A percentile compares a stretch with the other conserved stretches of the same genome.
Evolutionary conservation across 2,113 vertebrate genomes (phyloP).

Genomic region (Callochromis pleurospilus): DNA sequence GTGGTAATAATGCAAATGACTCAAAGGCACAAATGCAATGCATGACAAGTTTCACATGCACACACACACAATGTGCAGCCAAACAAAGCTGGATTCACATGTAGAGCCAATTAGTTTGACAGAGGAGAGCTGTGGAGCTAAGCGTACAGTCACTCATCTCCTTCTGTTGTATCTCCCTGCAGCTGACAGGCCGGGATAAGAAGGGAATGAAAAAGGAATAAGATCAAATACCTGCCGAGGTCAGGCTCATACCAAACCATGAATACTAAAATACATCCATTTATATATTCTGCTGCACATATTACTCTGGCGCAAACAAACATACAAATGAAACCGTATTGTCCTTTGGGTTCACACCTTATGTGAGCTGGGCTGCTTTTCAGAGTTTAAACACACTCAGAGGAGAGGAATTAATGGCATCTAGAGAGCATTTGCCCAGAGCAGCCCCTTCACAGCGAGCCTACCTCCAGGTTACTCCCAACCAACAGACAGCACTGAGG

Average conservation of each 20-base stretch:
- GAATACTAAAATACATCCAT: neutral
- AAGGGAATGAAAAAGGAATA: neutral
- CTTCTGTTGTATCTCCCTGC: neutral
- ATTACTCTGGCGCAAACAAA: neutral
- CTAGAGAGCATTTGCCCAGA: neutral
- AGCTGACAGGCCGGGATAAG: neutral
- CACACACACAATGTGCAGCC: neutral
- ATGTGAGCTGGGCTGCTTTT: neutral
- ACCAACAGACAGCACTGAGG: neutral
- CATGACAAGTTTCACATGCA: neutral
- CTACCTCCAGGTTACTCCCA: neutral
- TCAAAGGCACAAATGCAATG: neutral
- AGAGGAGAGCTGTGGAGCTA: slow-evolving; percentile 10
- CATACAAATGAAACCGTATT: neutral
- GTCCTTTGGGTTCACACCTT: neutral
- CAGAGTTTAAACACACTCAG: neutral
- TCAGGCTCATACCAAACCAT: neutral
- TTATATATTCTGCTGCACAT: neutral
- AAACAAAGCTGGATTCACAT: slow-evolving; percentile 2
- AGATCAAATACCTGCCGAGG: neutral
- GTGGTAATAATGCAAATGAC: slow-evolving; percentile 22
- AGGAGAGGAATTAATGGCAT: neutral
- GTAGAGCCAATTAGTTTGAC: slow-evolving; percentile 48
- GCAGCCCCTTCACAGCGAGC: neutral
- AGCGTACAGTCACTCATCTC: slow-evolving; percentile 16